Percentiles rank a stretch among this genome's conserved stretches.
Evolutionary conservation across 2,113 vertebrate species (phyloP).

Genomic region (Triplophysa tibetana): DNA sequence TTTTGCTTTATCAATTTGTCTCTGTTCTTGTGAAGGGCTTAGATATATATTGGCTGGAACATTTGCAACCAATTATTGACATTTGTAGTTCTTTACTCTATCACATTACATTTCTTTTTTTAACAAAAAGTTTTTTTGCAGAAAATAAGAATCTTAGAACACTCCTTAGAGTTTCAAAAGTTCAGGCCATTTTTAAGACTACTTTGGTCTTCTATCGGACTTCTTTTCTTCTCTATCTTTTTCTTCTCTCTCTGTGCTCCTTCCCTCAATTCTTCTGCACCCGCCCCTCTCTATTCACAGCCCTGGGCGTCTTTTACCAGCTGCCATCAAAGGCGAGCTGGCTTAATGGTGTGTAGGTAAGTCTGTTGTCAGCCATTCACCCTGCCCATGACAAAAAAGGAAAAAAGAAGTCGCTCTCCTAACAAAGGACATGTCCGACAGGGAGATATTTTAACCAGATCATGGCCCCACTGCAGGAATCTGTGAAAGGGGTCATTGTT

Average conservation of each 20-base stretch:
- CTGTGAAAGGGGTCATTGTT: constrained; percentile 66
- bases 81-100: not conserved
- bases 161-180: constrained; percentile 29
- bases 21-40: not conserved
- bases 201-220: constrained; percentile 27
- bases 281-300: constrained; percentile 60
- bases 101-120: not conserved
- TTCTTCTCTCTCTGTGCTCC: not conserved
- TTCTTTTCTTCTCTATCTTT: constrained; percentile 38
- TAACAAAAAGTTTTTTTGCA: constrained; percentile 3
- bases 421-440: constrained; percentile 57
- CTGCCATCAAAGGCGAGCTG: constrained; percentile 65
- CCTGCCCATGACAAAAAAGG: constrained; percentile 55
- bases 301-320: constrained; percentile 67
- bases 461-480: constrained; percentile 55
- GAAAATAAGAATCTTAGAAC: constrained; percentile 13
- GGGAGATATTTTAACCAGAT: constrained; percentile 67
- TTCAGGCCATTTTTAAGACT: constrained; percentile 25
- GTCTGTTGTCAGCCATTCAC: constrained; percentile 64
- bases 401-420: constrained; percentile 46
- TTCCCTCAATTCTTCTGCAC: constrained; percentile 17
- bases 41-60: not conserved
- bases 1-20: not conserved
- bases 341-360: constrained; percentile 69
- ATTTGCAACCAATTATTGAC: constrained; percentile 24